Evolutionary conservation across 1,140 invertebrate genomes (phyloP).

Genomic region (Penaeus japonicus): DNA sequence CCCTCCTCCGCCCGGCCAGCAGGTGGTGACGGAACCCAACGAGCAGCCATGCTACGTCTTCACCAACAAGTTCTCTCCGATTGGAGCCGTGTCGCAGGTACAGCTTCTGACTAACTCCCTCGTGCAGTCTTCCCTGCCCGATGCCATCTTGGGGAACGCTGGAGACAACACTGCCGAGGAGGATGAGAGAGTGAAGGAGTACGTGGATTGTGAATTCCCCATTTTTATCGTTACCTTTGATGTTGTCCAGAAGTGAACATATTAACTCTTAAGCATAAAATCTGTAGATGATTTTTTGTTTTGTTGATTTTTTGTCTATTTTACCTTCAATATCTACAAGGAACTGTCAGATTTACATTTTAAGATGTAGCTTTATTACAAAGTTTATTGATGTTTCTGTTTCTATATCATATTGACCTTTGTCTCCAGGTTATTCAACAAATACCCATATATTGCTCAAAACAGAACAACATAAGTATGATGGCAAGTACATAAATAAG

Average conservation of each 20-base stretch:
- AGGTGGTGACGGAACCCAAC: not conserved
- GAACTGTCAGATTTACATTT: too few relatives aligned
- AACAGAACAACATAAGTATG: too few relatives aligned
- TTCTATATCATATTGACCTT: too few relatives aligned
- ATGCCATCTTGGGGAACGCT: not conserved
- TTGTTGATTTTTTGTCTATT: too few relatives aligned
- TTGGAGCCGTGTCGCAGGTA: not conserved
- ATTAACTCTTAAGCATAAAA: not conserved
- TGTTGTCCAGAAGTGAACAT: not conserved
- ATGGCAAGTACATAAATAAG: too few relatives aligned
- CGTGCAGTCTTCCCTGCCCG: not conserved
- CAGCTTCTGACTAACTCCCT: constrained; percentile 29
- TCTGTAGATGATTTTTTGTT: not conserved
- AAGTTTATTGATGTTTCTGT: too few relatives aligned
- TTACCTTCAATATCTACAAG: too few relatives aligned
- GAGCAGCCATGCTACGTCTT: constrained; percentile 17
- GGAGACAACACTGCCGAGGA: not conserved
- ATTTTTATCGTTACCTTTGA: not conserved
- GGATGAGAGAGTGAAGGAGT: constrained; percentile 31
- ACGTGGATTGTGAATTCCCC: not conserved
- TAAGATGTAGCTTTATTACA: too few relatives aligned
- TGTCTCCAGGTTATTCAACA: too few relatives aligned
- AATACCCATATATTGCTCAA: too few relatives aligned
- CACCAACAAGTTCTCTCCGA: not conserved
- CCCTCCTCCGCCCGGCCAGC: not conserved